phyloP scores from a whole-genome alignment of 2,797 vertebrate genomes.

The Microctenopoma stevenorrisi region DNA sequence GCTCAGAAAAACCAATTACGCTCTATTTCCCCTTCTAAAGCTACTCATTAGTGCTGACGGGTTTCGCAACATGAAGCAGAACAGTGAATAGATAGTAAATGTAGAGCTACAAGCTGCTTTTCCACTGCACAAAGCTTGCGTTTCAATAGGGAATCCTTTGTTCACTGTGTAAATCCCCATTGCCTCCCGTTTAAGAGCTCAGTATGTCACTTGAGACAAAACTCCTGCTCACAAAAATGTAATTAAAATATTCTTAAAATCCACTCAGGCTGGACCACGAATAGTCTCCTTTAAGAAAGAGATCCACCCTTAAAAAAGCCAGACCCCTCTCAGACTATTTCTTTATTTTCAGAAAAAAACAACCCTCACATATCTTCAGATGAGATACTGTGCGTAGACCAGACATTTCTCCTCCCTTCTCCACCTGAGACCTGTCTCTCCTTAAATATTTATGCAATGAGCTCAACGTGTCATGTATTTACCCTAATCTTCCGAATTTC shows the following conservation, averaged over 20 bases:
- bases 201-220: constrained; percentile 75
- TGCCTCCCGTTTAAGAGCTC: constrained; percentile 69
- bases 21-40: constrained; percentile 74
- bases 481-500: constrained; percentile 65
- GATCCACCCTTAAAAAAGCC: constrained; percentile 11
- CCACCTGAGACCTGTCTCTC: constrained; percentile 48
- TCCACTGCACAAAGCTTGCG: constrained; percentile 65
- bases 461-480: constrained; percentile 71
- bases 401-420: constrained; percentile 19
- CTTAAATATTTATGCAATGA: constrained; percentile 74
- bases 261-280: constrained; percentile 25
- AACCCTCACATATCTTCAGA: constrained; percentile 21
- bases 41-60: constrained; percentile 73
- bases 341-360: constrained; percentile 49
- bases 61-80: constrained; percentile 78
- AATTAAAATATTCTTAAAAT: constrained; percentile 70
- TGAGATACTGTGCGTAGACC: constrained; percentile 30
- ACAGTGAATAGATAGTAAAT: constrained; percentile 71
- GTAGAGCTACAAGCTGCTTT: constrained; percentile 67
- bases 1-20: constrained; percentile 65
- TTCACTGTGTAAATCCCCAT: constrained; percentile 70
- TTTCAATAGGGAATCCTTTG: constrained; percentile 77
- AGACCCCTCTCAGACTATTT: background rate
- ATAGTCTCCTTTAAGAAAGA: constrained; percentile 19
- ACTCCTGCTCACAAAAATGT: constrained; percentile 67